Evolutionary conservation across 2,797 vertebrate genomes (phyloP).

Genomic region (Rhynchonycteris naso): DNA sequence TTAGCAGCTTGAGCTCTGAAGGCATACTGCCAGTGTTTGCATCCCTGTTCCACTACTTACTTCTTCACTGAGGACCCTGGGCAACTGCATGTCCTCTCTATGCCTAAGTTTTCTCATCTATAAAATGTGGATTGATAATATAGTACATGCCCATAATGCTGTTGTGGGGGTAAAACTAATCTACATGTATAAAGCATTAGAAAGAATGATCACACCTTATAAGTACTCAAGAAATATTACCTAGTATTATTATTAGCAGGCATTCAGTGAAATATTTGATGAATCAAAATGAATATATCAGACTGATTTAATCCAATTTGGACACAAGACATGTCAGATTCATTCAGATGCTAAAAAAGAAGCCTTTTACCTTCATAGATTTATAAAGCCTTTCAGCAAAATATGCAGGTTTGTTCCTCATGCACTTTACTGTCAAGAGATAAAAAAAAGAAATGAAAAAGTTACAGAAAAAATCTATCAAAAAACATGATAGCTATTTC

Average conservation of each 20-base stretch:
- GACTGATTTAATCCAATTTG: neutral
- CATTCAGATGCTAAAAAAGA: neutral
- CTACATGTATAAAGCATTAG: neutral
- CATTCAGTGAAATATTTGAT: neutral
- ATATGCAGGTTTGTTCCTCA: slow-evolving; percentile 90
- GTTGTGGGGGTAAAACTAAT: slow-evolving; percentile 12
- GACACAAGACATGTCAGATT: neutral
- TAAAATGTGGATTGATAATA: slow-evolving; percentile 28
- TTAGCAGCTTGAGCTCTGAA: neutral
- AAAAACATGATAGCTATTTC: slow-evolving; percentile 28
- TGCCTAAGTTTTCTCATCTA: slow-evolving; percentile 47
- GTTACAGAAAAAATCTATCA: neutral
- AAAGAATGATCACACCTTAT: neutral
- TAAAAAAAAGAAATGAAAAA: slow-evolving; percentile 56
- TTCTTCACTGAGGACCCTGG: neutral
- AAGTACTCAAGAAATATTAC: neutral
- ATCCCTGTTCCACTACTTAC: neutral
- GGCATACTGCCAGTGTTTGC: neutral
- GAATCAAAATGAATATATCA: neutral
- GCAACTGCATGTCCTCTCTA: neutral
- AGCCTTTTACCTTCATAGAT: slow-evolving; percentile 96
- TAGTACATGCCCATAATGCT: neutral
- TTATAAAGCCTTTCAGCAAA: slow-evolving; percentile 97
- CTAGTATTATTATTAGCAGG: neutral
- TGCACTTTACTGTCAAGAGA: slow-evolving; percentile 91